Evolutionary conservation across 2,113 vertebrate genomes (phyloP), one percentile per base, ranked within the genome.

Genomic region (Sitta europaea): DNA sequence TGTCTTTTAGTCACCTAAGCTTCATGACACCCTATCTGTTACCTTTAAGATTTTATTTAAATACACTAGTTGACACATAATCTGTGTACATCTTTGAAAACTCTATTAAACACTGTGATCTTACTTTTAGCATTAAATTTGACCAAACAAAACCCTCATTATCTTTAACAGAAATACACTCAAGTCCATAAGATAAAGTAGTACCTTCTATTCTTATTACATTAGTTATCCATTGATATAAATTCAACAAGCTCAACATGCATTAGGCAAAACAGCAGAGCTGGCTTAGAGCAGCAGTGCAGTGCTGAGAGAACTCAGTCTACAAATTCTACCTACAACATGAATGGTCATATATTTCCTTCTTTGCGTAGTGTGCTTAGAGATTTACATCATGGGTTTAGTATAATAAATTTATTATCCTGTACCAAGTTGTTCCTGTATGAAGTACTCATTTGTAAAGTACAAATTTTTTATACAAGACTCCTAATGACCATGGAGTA

Each of bases 401-500:
- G 55, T 81, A 67, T 74, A 88, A 93, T 90, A 94, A 94, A 96
- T 75, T 74, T 81, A 89, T 94, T 96, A 94, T 88, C 70, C 88
- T 93, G 90, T 76, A 75, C 83, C 77, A 79, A 83, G 65, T 95
- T 92, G 47, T 88, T 97, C 47, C 40, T 82, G 96, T 96, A 79
- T 92, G 87, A 86, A 86, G 35, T 86, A 91, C 94, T 91, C 80
- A 91, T 94, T 97, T 96, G 73, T 82, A 98, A 97, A 94, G 24
- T 71, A 97, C 70, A 84, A 74, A 38, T 91, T 92, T 96, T 95
- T 47, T 91, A 80, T 61, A 25, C n/a, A 94, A 21, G 54, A 88
- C 63, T 96, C 84, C 72, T 92, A 97, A 97, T 97, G 97, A 97
- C 77, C 94, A 97, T 93, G 78, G 89, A 97, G 62, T 92, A 97